A percentile compares a stretch with the other conserved stretches of the same genome.
These are phyloP conservation scores for Thalassarche chlororhynchos DNA, from an alignment of 2,113 vertebrate species.

Conservation along the genomic window DNA sequence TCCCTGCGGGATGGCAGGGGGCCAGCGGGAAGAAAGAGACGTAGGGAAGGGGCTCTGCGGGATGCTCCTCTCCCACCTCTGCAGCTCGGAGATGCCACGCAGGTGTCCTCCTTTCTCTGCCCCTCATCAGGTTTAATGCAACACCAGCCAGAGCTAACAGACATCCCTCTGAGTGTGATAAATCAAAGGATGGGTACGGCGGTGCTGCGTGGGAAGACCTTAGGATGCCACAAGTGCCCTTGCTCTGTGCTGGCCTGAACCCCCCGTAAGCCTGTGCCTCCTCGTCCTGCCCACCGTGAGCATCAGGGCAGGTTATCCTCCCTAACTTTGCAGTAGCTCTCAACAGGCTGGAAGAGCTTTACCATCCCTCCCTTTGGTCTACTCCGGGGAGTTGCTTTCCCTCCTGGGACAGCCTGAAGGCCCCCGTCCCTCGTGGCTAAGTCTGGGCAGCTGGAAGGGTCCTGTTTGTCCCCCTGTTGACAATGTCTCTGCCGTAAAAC, in stretches of 20 bases:
- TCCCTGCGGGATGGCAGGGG: background rate
- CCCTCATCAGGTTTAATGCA: background rate
- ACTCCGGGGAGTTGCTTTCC: background rate
- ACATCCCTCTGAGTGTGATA: background rate
- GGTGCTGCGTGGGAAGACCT: rapidly evolving
- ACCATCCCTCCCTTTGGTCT: background rate
- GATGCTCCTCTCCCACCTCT: background rate
- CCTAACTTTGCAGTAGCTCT: background rate
- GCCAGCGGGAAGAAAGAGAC: background rate
- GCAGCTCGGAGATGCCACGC: background rate
- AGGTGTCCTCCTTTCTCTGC: background rate
- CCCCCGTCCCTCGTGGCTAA: background rate
- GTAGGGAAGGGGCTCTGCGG: background rate
- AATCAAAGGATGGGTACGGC: background rate
- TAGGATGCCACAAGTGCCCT: background rate
- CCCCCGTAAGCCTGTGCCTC: background rate
- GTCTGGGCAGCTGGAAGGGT: background rate
- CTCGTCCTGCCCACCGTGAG: background rate
- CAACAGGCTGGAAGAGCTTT: background rate
- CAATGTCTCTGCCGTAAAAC: background rate
- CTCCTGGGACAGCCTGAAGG: background rate
- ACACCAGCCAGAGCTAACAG: background rate
- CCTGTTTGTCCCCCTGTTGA: background rate
- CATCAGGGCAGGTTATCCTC: background rate
- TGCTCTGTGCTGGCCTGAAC: background rate